Evolutionary conservation across 2,113 vertebrate species (phyloP).

Genomic region (Mus musculus): GRCm39 chr9:21029001-21029500

Average conservation of each 20-base stretch:
- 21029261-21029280: neutral
- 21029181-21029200: neutral
- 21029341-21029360: neutral
- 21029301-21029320: neutral
- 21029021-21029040: neutral
- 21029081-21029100: neutral
- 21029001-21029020: neutral
- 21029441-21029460: too few relatives aligned
- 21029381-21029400: neutral
- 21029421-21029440: neutral
- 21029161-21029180: neutral
- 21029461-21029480: neutral
- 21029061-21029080: neutral
- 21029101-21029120: neutral
- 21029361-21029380: neutral
- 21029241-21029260: neutral
- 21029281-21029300: neutral
- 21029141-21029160: neutral
- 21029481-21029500: too few relatives aligned
- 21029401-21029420: neutral
- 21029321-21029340: neutral
- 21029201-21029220: neutral
- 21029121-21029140: neutral
- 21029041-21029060: neutral
- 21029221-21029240: neutral